These are phyloP conservation scores for Austrolebias charrua DNA, from an alignment of 2,797 vertebrate genomes.

Conservation along the genomic window DNA sequence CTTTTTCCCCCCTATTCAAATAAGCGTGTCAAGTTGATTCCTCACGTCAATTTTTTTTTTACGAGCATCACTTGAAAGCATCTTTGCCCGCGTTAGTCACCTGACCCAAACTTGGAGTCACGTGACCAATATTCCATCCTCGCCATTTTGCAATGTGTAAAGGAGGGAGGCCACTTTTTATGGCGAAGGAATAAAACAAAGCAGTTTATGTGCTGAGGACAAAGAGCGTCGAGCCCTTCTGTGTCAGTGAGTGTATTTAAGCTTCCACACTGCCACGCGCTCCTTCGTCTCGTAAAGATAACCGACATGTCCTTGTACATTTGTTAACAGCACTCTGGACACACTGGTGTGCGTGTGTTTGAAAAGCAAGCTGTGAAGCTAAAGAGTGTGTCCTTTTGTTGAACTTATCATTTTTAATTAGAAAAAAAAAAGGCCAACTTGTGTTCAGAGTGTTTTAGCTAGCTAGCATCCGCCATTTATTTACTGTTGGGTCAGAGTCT, in stretches of 20 bases:
- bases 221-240: conserved; percentile 69
- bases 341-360: conserved; percentile 1
- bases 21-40: too few species aligned
- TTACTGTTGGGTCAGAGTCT: neutral
- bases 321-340: conserved; percentile 45
- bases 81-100: conserved; percentile 74
- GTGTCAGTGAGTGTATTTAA: conserved; percentile 72
- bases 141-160: conserved; percentile 91
- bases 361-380: conserved; percentile 33
- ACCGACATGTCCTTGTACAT: conserved; percentile 40
- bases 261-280: conserved; percentile 18
- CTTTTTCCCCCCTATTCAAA: neutral
- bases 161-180: conserved; percentile 70
- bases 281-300: conserved; percentile 30
- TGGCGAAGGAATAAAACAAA: conserved; percentile 65
- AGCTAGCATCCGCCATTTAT: neutral
- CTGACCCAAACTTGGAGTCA: conserved; percentile 81
- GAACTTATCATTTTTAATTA: neutral
- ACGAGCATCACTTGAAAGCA: conserved; percentile 20
- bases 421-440: accelerated
- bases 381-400: conserved; percentile 10
- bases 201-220: conserved; percentile 71
- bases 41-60: neutral
- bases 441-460: neutral
- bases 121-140: conserved; percentile 85